A percentile compares a stretch with the other conserved stretches of the same genome.
These are phyloP conservation scores for Heliocidaris erythrogramma DNA, from an alignment of 35 echinoderm and acorn worm species.

Conservation along the genomic window DNA sequence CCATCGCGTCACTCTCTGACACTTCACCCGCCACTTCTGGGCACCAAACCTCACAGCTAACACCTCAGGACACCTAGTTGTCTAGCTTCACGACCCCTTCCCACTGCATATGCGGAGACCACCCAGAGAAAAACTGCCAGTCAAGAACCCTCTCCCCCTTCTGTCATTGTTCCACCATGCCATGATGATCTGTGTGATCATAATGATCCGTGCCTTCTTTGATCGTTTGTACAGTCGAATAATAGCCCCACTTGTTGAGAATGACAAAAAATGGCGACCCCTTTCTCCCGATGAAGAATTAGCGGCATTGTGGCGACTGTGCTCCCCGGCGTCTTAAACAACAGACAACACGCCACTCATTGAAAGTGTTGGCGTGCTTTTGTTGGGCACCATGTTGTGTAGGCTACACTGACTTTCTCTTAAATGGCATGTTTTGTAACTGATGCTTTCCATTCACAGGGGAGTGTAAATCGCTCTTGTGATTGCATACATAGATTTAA, in stretches of 20 bases:
- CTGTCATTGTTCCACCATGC: not conserved
- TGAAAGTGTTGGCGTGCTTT: conserved; percentile 32
- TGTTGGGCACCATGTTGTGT: conserved; percentile 13
- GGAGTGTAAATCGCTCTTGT: conserved; percentile 15
- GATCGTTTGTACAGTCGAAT: not conserved
- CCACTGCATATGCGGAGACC: not conserved
- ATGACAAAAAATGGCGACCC: not conserved
- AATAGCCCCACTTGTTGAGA: not conserved
- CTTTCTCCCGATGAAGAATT: not conserved
- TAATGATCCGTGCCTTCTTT: not conserved
- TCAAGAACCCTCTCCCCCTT: not conserved
- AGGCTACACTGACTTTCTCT: conserved; percentile 22
- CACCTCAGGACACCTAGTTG: not conserved
- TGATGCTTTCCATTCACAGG: not conserved
- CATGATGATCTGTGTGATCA: not conserved
- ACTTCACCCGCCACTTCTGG: not conserved
- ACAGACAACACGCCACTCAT: not conserved
- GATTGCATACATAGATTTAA: not conserved
- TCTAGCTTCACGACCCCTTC: not conserved
- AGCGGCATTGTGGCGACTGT: conserved; percentile 1
- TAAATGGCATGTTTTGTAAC: conserved; percentile 5
- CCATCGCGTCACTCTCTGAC: not conserved
- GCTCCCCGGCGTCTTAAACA: conserved; percentile 13
- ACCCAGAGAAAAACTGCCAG: conserved; percentile 9
- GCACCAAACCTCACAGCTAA: not conserved